phyloP scores from a whole-genome alignment of 2,797 vertebrate species.

The Vespertilio murinus region DNA sequence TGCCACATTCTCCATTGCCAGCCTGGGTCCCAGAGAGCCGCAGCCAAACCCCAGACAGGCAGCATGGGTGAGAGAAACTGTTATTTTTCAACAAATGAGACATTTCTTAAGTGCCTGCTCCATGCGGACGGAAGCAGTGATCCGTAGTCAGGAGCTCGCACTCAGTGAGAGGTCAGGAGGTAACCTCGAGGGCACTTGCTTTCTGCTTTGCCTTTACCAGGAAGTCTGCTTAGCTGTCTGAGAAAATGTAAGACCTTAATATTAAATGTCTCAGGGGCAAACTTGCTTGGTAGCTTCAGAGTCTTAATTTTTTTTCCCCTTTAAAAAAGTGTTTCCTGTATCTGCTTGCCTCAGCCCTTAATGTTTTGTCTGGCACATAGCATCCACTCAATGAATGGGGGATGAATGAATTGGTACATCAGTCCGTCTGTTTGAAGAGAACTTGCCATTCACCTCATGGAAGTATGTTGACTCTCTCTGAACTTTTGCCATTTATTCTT shows the following conservation, averaged over 20 bases:
- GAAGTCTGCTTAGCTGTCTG: not conserved
- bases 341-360: not conserved
- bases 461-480: not conserved
- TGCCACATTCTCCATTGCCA: not conserved
- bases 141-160: no score
- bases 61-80: not conserved
- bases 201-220: not conserved
- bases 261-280: not conserved
- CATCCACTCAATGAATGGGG: not conserved
- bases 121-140: no score
- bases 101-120: not conserved
- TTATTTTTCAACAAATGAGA: not conserved
- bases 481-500: not conserved
- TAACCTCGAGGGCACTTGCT: not conserved
- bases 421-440: not conserved
- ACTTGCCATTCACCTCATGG: not conserved
- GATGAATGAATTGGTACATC: not conserved
- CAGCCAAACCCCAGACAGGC: not conserved
- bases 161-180: not conserved
- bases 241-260: constrained; percentile 21
- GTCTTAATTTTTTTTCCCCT: not conserved
- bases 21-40: not conserved
- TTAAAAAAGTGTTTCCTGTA: not conserved
- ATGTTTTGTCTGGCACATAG: not conserved
- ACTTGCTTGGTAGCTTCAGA: not conserved